These are phyloP conservation scores for Chaetogeoica ovagalla DNA, from an alignment of 2,888 invertebrate species.

Conservation along the genomic window DNA sequence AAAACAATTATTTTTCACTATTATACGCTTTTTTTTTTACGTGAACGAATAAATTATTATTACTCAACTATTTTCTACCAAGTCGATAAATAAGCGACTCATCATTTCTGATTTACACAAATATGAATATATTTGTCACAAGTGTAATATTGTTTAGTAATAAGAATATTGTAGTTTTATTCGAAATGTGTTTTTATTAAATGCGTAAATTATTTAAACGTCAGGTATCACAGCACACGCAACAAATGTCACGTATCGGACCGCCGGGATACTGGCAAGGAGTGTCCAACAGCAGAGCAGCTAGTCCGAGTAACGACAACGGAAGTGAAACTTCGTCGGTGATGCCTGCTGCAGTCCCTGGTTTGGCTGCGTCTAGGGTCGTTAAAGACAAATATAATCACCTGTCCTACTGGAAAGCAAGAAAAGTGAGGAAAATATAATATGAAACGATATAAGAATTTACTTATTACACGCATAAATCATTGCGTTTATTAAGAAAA, in stretches of 20 bases:
- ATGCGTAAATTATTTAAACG: neutral
- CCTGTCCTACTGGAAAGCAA: constrained; percentile 83
- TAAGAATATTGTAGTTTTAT: too few relatives aligned
- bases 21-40: too few relatives aligned
- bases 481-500: too few relatives aligned
- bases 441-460: too few relatives aligned
- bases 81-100: too few relatives aligned
- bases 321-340: constrained; percentile 66
- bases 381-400: constrained; percentile 69
- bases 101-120: too few relatives aligned
- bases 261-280: constrained; percentile 54
- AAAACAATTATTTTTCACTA: too few relatives aligned
- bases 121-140: too few relatives aligned
- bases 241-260: constrained; percentile 38
- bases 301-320: constrained; percentile 63
- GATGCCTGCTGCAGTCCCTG: constrained; percentile 64
- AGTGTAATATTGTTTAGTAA: too few relatives aligned
- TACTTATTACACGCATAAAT: too few relatives aligned
- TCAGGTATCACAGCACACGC: constrained; percentile 36
- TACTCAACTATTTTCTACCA: too few relatives aligned
- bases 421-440: constrained; percentile 59
- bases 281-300: constrained; percentile 63
- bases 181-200: neutral
- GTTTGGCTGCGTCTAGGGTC: constrained; percentile 64
- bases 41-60: too few relatives aligned